Conservation (phyloP, 2,888 invertebrate genomes). For the Ornithoptera priamus region DNA sequence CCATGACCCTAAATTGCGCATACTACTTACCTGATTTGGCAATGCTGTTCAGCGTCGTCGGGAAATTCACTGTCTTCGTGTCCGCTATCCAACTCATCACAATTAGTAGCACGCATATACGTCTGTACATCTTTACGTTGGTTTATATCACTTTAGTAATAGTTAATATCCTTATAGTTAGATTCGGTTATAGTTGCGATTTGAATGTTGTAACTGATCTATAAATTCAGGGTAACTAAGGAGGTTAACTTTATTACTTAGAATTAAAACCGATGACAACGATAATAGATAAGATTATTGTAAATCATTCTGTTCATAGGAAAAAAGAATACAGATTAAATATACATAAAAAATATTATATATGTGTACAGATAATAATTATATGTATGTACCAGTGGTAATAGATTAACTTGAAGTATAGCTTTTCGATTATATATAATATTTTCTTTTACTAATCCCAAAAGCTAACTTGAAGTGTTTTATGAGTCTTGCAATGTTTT, state of each 20-base stretch:
- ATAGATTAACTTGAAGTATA: too few species aligned
- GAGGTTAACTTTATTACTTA: conserved; percentile 8
- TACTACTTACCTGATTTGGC: conserved; percentile 59
- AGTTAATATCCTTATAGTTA: conserved; percentile 4
- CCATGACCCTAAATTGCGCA: conserved; percentile 14
- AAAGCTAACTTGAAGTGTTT: too few species aligned
- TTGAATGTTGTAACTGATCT: background rate
- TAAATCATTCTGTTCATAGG: background rate
- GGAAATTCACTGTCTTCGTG: conserved; percentile 60
- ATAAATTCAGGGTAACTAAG: background rate
- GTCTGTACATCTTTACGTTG: conserved; percentile 54
- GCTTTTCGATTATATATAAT: too few species aligned
- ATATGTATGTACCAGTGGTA: too few species aligned
- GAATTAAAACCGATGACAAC: background rate
- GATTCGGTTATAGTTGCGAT: background rate
- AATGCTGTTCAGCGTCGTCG: conserved; percentile 48
- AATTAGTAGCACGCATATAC: conserved; percentile 50
- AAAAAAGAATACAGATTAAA: background rate
- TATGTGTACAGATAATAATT: too few species aligned
- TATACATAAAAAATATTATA: too few species aligned
- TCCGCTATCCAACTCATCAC: conserved; percentile 61
- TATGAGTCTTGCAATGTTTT: too few species aligned
- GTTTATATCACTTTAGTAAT: conserved; percentile 30
- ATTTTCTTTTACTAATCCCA: too few species aligned
- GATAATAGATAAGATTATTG: background rate